A percentile compares a stretch with the other conserved stretches of the same genome.
phyloP scores from a whole-genome alignment of 2,797 vertebrate genomes.

The Ambastaia sidthimunki region DNA sequence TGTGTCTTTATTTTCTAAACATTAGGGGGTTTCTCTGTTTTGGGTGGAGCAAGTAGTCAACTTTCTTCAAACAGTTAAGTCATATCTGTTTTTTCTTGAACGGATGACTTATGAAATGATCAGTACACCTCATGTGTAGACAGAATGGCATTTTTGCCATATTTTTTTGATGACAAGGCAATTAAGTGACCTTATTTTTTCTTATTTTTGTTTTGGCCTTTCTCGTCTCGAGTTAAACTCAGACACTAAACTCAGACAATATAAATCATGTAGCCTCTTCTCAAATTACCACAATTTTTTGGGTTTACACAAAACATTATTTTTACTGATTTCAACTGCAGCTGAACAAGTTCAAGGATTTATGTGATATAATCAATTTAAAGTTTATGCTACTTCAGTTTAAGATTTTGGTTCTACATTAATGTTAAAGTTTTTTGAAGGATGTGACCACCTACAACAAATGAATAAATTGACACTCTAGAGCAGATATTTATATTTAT shows the following conservation, averaged over 20 bases:
- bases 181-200: not conserved
- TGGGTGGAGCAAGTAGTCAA: not conserved
- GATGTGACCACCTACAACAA: not conserved
- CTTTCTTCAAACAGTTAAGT: not conserved
- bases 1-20: not conserved
- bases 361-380: not conserved
- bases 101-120: not conserved
- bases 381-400: no score
- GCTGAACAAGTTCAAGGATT: no score
- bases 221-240: no score
- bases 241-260: not conserved
- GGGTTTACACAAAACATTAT: not conserved
- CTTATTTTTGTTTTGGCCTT: no score
- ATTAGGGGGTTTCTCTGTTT: not conserved
- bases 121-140: not conserved
- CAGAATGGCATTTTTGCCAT: not conserved
- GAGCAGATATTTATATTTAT: constrained; percentile 30
- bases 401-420: no score
- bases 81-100: not conserved
- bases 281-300: no score
- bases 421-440: no score
- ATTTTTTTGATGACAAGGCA: not conserved
- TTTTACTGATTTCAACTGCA: not conserved
- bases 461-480: not conserved
- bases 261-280: not conserved